A percentile compares a stretch with the other conserved stretches of the same genome.
phyloP scores from a whole-genome alignment of 2,888 invertebrate genomes.

The Machimus rusticus region DNA sequence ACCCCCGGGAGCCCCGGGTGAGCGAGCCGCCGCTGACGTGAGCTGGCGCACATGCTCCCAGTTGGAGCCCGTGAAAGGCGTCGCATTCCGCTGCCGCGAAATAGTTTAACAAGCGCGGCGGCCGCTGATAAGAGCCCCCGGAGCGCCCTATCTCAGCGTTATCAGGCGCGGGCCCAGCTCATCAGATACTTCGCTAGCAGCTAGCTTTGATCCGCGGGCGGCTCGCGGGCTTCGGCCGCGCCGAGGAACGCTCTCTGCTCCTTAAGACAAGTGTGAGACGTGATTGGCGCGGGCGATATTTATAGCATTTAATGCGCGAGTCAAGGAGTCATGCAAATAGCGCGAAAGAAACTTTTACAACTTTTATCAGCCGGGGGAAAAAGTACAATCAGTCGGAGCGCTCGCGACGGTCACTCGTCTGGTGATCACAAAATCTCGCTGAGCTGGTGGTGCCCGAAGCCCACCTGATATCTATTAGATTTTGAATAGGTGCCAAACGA shows the following conservation, averaged over 20 bases:
- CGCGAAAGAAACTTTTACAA: not conserved
- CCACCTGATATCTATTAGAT: constrained; percentile 21
- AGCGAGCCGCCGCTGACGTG: not conserved
- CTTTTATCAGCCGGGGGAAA: not conserved
- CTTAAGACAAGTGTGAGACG: not conserved
- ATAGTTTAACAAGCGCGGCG: not conserved
- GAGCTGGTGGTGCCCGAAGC: not conserved
- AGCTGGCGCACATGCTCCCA: not conserved
- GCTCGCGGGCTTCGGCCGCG: not conserved
- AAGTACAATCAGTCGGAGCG: not conserved
- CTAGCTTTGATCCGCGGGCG: not conserved
- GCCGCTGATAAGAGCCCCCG: not conserved
- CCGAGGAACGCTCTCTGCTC: not conserved
- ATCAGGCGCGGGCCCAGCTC: not conserved
- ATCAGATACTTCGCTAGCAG: not conserved
- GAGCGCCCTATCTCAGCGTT: not conserved
- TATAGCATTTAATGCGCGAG: not conserved
- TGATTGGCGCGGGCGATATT: not conserved
- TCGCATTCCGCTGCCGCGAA: not conserved
- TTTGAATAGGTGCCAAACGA: constrained; percentile 29
- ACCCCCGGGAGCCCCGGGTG: not conserved
- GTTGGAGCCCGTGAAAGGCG: not conserved
- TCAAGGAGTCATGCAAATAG: constrained; percentile 12
- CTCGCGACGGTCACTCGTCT: not conserved
- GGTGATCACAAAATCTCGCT: not conserved